Base-by-base conservation (phyloP, 2,113 vertebrate genomes). In the Coptodon rendalli region DNA sequence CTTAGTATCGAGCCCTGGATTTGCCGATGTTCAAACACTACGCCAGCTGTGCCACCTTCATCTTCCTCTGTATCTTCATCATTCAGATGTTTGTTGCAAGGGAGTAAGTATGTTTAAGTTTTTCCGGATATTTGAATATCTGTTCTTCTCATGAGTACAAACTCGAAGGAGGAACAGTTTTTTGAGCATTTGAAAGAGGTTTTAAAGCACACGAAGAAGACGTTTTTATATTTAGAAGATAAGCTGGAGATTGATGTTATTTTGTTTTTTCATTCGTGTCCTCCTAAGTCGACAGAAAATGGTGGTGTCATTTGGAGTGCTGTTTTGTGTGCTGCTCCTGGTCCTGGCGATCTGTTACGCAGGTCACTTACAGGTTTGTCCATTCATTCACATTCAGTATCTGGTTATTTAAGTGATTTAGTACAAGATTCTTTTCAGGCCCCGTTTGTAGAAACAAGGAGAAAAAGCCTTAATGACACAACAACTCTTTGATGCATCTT, bases 21-120 rank as follows among this genome's bases (percentile, higher is more conserved):
- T 95, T 99, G 84, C 97, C 96, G 1, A 96, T 96, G 92, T 97
- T 98, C 93, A 97, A 97, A 89, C 96, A 97, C 87, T 98, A 99
- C 91, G 97, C 98, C 0, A 96, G 81, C 2, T 99, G 98, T 63
- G 98, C 98, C 84, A 84, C 96, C 66, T 93, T 98, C 34, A 96
- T 99, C 90, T 98, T 99, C 91, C 5, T 98, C 86, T 98, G 97
- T 86, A 98, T 99, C 94, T 98, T 99, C 92, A 78, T 97, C 50
- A 90, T 99, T 89, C 98, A 99, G 66, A 93, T 98, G 93, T 92
- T 97, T 22, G 95, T 98, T 82, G 96, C 97, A 89, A 93, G 95
- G 80, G 87, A 95, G 99, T 99, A 91, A 97, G 96, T 96, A 86
- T 54, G 13, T 57, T 29, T 36, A 1, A 24, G 27, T 73, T 14